phyloP scores from a whole-genome alignment of 2,113 vertebrate genomes.

The Archilochus colubris region DNA sequence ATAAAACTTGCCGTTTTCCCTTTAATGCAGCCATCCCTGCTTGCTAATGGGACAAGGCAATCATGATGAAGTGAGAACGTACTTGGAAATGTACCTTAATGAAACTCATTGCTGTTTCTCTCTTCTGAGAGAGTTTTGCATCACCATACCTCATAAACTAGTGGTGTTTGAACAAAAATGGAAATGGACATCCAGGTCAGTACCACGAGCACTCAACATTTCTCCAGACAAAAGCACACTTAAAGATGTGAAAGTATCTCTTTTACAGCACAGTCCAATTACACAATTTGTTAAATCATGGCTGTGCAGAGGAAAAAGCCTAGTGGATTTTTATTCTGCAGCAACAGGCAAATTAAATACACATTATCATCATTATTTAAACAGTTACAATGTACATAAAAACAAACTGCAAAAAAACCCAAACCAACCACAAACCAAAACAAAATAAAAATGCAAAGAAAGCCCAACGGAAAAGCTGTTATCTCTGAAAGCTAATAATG shows the following conservation, averaged over 20 bases:
- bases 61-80: slow-evolving; percentile 55
- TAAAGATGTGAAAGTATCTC: neutral
- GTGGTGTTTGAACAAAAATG: slow-evolving; percentile 47
- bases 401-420: slow-evolving; percentile 36
- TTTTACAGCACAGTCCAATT: neutral
- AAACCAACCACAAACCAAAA: neutral
- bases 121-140: slow-evolving; percentile 54
- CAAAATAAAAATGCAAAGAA: slow-evolving; percentile 56
- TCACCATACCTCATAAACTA: slow-evolving; percentile 48
- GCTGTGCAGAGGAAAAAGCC: neutral
- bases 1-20: slow-evolving; percentile 43
- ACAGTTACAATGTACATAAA: slow-evolving; percentile 50
- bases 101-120: slow-evolving; percentile 52
- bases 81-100: slow-evolving; percentile 66
- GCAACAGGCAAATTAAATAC: slow-evolving; percentile 70
- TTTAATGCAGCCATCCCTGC: slow-evolving; percentile 47
- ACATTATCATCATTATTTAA: slow-evolving; percentile 55
- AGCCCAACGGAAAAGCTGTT: slow-evolving; percentile 79
- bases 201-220: neutral
- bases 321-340: slow-evolving; percentile 40
- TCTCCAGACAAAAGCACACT: neutral
- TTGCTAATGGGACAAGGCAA: slow-evolving; percentile 71
- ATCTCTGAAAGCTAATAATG: slow-evolving; percentile 91
- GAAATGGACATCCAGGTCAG: slow-evolving; percentile 44
- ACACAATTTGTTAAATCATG: neutral